These are phyloP conservation scores for Meiosimyza decipiens DNA, from an alignment of 2,888 invertebrate species.

Conservation along the genomic window DNA sequence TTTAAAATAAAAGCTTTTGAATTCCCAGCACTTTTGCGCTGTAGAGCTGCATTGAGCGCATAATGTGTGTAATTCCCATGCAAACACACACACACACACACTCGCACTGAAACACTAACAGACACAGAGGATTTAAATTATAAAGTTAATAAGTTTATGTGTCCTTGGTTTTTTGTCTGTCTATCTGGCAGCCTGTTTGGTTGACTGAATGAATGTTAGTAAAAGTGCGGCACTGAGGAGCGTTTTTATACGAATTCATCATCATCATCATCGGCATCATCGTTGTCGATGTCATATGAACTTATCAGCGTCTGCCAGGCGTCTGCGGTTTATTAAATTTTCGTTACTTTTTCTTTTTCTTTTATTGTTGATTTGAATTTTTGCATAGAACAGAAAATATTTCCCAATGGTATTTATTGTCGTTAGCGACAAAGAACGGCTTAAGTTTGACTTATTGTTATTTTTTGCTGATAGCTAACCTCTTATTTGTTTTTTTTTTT, in stretches of 20 bases:
- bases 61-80: slow-evolving; percentile 19
- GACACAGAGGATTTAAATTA: slow-evolving; percentile 13
- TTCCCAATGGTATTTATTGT: too few species aligned
- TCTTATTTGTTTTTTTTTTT: too few species aligned
- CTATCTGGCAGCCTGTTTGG: neutral
- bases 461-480: too few species aligned
- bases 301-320: slow-evolving; percentile 57
- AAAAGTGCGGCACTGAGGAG: neutral
- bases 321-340: slow-evolving; percentile 52
- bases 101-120: neutral
- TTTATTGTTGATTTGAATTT: neutral
- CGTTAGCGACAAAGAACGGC: too few species aligned
- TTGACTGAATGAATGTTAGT: neutral
- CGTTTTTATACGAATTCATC: slow-evolving; percentile 43
- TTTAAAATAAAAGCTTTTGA: slow-evolving; percentile 13
- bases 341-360: neutral
- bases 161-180: slow-evolving; percentile 5
- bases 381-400: too few species aligned
- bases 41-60: neutral
- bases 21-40: neutral
- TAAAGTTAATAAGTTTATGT: slow-evolving; percentile 15
- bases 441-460: too few species aligned
- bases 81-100: neutral
- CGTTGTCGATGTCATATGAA: slow-evolving; percentile 49
- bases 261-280: too few species aligned